Percentiles rank a stretch among this genome's conserved stretches.
Conservation (phyloP, 2,113 vertebrate genomes). For the Azemiops feae region DNA sequence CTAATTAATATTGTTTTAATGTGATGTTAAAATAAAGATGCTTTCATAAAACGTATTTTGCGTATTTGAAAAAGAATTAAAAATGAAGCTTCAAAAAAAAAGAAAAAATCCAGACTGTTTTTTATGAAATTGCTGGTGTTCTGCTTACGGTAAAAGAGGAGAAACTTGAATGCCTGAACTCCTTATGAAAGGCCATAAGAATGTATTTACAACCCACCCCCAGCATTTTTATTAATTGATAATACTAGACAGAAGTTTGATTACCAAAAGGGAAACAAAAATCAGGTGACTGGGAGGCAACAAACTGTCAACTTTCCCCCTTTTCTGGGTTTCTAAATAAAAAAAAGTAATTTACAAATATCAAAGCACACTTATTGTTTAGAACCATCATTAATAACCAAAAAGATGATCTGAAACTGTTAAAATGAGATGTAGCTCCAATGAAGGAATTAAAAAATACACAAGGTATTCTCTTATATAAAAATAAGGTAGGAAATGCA, state of each 20-base stretch:
- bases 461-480: not conserved
- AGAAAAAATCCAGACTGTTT: constrained; percentile 5
- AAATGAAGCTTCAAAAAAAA: constrained; percentile 22
- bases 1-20: constrained; percentile 45
- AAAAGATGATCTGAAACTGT: not conserved
- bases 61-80: constrained; percentile 42
- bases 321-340: constrained; percentile 35
- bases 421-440: not conserved
- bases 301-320: constrained; percentile 72
- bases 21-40: constrained; percentile 7
- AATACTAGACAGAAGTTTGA: constrained; percentile 47
- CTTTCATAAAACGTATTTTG: constrained; percentile 18
- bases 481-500: not conserved
- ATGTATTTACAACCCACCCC: constrained; percentile 26
- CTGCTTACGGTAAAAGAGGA: constrained; percentile 42
- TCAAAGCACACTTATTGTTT: not conserved
- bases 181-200: constrained; percentile 21
- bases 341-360: not conserved
- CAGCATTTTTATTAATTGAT: constrained; percentile 41
- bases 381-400: not conserved
- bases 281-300: constrained; percentile 66
- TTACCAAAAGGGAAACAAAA: constrained; percentile 46
- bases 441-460: not conserved
- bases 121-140: constrained; percentile 36
- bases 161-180: constrained; percentile 27